Percentiles rank a stretch among this genome's conserved stretches.
Conservation (phyloP, 2,888 invertebrate genomes). For the Synanthedon vespiformis region DNA sequence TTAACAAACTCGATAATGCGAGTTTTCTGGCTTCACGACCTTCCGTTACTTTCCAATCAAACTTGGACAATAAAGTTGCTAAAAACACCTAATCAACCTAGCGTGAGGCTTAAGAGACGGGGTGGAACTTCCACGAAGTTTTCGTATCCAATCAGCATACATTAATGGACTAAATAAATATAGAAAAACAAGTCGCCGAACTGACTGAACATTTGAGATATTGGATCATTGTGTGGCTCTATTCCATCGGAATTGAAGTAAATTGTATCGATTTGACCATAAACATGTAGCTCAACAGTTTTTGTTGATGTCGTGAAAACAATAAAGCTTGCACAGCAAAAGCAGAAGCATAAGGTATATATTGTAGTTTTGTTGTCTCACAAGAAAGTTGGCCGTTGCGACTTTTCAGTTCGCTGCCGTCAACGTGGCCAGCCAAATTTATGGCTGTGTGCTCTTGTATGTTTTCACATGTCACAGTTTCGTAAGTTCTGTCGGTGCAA, state of each 20-base stretch:
- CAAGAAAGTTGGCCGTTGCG: conserved; percentile 45
- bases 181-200: too few relatives aligned
- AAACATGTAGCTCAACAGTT: too few relatives aligned
- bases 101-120: conserved; percentile 16
- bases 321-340: conserved; percentile 23
- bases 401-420: conserved; percentile 54
- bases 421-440: conserved; percentile 53
- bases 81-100: conserved; percentile 42
- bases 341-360: conserved; percentile 43
- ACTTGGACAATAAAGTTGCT: conserved; percentile 44
- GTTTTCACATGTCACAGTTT: conserved; percentile 51
- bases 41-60: conserved; percentile 48
- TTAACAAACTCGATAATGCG: conserved; percentile 26
- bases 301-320: neutral
- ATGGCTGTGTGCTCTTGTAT: conserved; percentile 56
- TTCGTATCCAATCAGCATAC: conserved; percentile 39
- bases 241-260: too few relatives aligned
- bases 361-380: conserved; percentile 55
- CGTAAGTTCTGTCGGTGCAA: conserved; percentile 17
- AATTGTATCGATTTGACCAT: too few relatives aligned
- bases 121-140: conserved; percentile 22
- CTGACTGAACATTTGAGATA: too few relatives aligned
- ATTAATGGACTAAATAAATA: conserved; percentile 21
- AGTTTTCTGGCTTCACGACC: conserved; percentile 24
- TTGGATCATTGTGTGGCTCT: too few relatives aligned